phyloP scores from a whole-genome alignment of 2,113 vertebrate genomes.

The Amphiprion percula region DNA sequence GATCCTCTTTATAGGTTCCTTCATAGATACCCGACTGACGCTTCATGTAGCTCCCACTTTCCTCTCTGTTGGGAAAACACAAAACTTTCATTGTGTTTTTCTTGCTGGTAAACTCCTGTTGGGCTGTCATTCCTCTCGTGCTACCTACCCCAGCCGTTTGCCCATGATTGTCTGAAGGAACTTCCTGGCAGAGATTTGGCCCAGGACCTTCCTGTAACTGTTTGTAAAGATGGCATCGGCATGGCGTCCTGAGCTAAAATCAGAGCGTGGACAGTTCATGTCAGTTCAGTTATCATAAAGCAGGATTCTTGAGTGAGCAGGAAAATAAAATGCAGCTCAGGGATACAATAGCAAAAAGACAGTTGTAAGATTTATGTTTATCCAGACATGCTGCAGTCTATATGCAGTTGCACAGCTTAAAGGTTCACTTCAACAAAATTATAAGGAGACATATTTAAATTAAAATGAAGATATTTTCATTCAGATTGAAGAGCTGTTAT shows the following conservation, averaged over 20 bases:
- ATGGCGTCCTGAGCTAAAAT: conserved; percentile 87
- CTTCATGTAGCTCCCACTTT: conserved; percentile 75
- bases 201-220: conserved; percentile 93
- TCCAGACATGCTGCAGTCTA: neutral
- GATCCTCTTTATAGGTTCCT: conserved; percentile 81
- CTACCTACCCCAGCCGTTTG: conserved; percentile 89
- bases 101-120: neutral
- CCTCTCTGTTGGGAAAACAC: conserved; percentile 44
- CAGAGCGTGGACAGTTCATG: conserved; percentile 2
- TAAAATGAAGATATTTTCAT: no score
- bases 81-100: neutral
- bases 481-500: no score
- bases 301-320: neutral
- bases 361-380: no score
- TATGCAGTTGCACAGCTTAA: neutral
- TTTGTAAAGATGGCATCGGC: conserved; percentile 96
- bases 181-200: conserved; percentile 92
- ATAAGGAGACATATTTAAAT: no score
- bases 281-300: neutral
- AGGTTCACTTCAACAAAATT: neutral
- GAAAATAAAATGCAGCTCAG: no score
- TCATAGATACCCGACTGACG: conserved; percentile 79
- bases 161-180: conserved; percentile 93
- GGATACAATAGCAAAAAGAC: no score
- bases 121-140: fast-evolving